These are phyloP conservation scores for Motacilla alba DNA, from an alignment of 2,113 vertebrate species.

Conservation along the genomic window DNA sequence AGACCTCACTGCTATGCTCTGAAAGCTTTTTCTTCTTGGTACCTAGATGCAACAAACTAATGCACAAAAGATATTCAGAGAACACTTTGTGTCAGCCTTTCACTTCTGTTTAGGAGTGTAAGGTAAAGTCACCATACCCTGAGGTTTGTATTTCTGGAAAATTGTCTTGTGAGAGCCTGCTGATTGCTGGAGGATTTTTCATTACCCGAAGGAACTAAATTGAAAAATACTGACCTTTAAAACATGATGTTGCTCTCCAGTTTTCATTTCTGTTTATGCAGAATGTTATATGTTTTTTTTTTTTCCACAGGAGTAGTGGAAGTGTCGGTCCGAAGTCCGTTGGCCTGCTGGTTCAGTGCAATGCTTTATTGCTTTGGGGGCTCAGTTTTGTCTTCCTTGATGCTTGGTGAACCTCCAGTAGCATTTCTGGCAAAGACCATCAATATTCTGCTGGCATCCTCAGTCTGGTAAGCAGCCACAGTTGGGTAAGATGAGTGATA, in stretches of 20 bases:
- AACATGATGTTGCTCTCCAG: neutral
- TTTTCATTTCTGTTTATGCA: neutral
- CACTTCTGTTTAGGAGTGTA: neutral
- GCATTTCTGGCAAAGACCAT: constrained; percentile 84
- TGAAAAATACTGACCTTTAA: neutral
- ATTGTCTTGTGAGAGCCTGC: neutral
- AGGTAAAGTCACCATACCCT: neutral
- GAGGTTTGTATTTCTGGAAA: neutral
- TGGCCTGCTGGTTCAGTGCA: constrained; percentile 96
- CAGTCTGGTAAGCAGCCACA: constrained; percentile 85
- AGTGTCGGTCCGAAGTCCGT: constrained; percentile 82
- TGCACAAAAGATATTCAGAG: neutral
- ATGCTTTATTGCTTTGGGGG: constrained; percentile 97
- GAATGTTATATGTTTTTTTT: neutral
- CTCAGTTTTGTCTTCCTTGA: constrained; percentile 85
- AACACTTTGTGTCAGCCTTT: neutral
- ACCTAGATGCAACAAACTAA: neutral
- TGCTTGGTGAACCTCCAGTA: constrained; percentile 89
- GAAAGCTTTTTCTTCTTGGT: neutral
- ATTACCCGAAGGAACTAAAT: neutral
- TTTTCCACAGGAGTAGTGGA: constrained; percentile 77
- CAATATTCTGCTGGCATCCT: constrained; percentile 85
- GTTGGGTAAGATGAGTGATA: neutral
- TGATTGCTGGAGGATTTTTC: neutral
- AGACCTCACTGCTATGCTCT: neutral